Evolutionary conservation across 2,113 vertebrate species (phyloP).

Genomic region (Tychaedon coryphoeus): DNA sequence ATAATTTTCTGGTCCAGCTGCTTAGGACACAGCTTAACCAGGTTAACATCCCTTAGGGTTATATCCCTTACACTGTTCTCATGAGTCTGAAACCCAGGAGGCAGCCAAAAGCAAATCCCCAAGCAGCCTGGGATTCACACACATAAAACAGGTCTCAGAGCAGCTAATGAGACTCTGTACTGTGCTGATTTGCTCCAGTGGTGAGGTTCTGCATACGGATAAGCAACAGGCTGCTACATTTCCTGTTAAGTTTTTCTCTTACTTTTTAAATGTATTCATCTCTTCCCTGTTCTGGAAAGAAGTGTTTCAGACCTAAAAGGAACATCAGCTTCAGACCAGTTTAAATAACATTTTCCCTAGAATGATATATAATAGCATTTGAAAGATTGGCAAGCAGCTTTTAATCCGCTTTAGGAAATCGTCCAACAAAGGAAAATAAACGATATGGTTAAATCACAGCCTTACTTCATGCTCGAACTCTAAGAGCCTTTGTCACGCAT

Average conservation of each 20-base stretch:
- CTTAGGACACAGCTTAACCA: not conserved
- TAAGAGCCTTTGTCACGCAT: not conserved
- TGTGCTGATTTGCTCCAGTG: not conserved
- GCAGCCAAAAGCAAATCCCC: not conserved
- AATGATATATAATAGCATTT: not conserved
- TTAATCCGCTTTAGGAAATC: not conserved
- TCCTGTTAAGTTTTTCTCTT: not conserved
- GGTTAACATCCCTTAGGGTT: not conserved
- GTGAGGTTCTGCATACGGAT: fast-evolving
- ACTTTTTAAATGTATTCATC: not conserved
- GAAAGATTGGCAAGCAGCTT: not conserved
- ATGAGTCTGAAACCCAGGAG: not conserved
- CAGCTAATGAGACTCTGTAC: not conserved
- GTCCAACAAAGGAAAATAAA: not conserved
- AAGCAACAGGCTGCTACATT: not conserved
- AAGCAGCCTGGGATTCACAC: not conserved
- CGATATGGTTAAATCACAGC: not conserved
- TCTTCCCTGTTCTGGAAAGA: not conserved
- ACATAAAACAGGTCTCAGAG: not conserved
- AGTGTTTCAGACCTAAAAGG: not conserved
- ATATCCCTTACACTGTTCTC: not conserved
- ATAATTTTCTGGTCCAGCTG: not conserved
- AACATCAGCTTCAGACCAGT: not conserved
- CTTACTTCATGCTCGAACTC: not conserved
- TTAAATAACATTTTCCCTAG: not conserved